Evolutionary conservation across 1,140 invertebrate genomes (phyloP), one percentile per base, ranked within the genome.

Genomic region (Bombus difficillimus): DNA sequence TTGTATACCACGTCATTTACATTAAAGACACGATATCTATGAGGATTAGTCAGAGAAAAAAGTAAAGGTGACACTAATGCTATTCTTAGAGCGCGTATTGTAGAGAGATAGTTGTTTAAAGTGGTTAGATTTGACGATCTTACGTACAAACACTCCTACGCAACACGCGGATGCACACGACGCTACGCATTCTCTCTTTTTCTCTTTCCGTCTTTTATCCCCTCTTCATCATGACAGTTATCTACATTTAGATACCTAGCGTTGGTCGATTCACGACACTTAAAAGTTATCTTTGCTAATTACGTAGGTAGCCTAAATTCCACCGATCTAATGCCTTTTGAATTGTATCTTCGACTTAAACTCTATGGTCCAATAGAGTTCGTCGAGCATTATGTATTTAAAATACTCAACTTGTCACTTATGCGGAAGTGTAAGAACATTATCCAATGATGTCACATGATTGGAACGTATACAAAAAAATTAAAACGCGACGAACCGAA

Each of bases 1-100:
- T 13, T n/a, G 1, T 13, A 62, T 0, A n/a, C 12, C 3, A 5
- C 10, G 57, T 32, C 15, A 32, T 18, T 18, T 8, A 32, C 62
- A 13, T 64, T 13, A n/a, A 72, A n/a, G 10, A 34, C 47, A 47
- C 32, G 32, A 73, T 15, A 83, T 75, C 64, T 64, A 64, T 43
- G 41, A 53, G 34, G 80, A 88, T 90, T 83, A 79, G 73, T 85
- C 39, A n/a, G 32, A 43, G 66, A 68, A 82, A 81, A 83, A 88
- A 41, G 74, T 73, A 90, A 88, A 88, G 86, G 86, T 91, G 86
- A 91, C 86, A 88, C 73, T 78, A 18, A 28, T 15, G 79, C 83
- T 90, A 91, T 90, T 91, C 77, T 90, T 85, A 75, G 84, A 71
- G 18, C 62, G 18, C 68, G n/a, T 39, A 77, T 43, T 34, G 74